Conservation (phyloP, 2,113 vertebrate genomes). For the Tragelaphus scriptus region DNA sequence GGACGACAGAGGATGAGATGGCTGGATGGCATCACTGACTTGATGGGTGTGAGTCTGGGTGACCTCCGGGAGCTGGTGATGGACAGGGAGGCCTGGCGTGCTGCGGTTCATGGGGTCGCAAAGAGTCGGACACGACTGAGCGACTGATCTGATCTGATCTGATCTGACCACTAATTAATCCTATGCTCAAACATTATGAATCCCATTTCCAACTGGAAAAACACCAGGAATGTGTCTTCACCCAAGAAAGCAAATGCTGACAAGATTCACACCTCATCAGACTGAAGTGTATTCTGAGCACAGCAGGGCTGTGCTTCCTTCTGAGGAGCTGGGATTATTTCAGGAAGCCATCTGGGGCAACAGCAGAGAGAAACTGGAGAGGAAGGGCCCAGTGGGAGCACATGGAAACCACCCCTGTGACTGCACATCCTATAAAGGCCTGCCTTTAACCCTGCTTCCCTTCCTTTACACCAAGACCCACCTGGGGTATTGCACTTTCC, state of each 20-base stretch:
- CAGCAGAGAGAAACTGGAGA: neutral
- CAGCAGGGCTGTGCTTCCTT: neutral
- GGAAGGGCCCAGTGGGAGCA: neutral
- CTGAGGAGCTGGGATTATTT: neutral
- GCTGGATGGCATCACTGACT: no score
- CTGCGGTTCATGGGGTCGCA: no score
- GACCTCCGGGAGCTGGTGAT: no score
- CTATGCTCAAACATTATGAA: neutral
- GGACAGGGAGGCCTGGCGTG: no score
- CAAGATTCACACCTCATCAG: neutral
- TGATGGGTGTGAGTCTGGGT: no score
- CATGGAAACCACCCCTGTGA: accelerated
- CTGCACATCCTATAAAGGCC: neutral
- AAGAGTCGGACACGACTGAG: no score
- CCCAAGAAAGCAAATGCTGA: neutral
- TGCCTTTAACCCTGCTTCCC: neutral
- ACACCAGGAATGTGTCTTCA: neutral
- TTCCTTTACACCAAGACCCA: neutral
- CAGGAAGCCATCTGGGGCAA: neutral
- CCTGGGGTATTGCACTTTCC: accelerated
- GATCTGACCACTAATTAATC: neutral
- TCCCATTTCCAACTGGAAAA: neutral
- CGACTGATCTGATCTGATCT: no score
- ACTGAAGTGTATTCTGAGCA: neutral
- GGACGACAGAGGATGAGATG: no score